Base-by-base conservation (phyloP, 2,888 invertebrate genomes). In the Gandaritis pyraliata region DNA sequence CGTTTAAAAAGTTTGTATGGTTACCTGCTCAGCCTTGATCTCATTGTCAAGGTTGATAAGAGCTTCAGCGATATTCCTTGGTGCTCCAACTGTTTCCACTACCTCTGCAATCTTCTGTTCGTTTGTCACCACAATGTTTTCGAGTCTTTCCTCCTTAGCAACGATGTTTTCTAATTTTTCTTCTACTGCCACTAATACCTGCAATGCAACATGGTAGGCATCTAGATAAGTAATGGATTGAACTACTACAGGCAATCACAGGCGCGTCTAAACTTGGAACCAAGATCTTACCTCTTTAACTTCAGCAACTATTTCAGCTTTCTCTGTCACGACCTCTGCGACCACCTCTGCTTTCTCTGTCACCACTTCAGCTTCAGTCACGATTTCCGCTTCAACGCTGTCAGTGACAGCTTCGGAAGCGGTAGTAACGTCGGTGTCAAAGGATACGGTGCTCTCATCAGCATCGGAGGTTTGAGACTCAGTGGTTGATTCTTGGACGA, bases 21-120 rank as follows among this genome's bases (percentile, higher is more conserved):
- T 43, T 59, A 90, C 89, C 86, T 89, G 81, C 69, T 78, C 71
- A 45, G 77, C 68, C 59, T 80, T 81, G 38, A 80, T 73, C 64
- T 88, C 87, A 13, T 80, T 82, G 48, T 88, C 87, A 65, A 89
- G 73, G 57, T 74, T 80, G 11, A 74, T 73, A 1, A 90, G 70
- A 29, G 82, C 75, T 2, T 86, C 87, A 39, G 83, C 87, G 30
- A 89, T 84, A 56, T 85, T 88, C 33, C 82, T 80, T 0, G 81
- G 80, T 18, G 71, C 71, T 61, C 73, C 77, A 0, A 72, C 72
- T 0, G 69, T 54, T 33, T 76, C 61, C 38, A 66, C 67, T n/a
- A 61, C 64, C 13, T 68, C 52, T 46, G 70, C 61, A 39, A 62
- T 48, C 47, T 61, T 60, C 56, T 61, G 61, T 39, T 58, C 43